These are phyloP conservation scores for Helicolenus hilgendorfi DNA, from an alignment of 2,797 vertebrate genomes.

Conservation along the genomic window DNA sequence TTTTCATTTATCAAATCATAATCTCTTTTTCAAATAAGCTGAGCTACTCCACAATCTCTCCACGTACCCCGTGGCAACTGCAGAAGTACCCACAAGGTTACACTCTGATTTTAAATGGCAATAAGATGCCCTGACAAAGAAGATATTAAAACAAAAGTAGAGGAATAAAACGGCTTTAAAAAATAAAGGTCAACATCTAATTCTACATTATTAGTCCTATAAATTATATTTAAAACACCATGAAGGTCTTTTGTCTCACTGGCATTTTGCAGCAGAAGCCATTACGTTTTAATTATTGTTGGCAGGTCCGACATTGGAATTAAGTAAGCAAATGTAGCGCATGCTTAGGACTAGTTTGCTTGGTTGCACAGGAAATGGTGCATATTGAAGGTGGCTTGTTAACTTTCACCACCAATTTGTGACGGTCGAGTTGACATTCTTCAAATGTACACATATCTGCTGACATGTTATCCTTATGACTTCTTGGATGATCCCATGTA, in stretches of 20 bases:
- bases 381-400: slow-evolving; percentile 5
- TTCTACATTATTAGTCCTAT: background rate
- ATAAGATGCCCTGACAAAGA: background rate
- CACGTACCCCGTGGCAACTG: background rate
- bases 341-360: background rate
- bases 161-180: background rate
- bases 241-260: background rate
- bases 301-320: background rate
- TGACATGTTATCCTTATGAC: background rate
- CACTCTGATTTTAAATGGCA: background rate
- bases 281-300: slow-evolving; percentile 1
- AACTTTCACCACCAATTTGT: background rate
- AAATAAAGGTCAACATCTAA: background rate
- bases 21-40: background rate
- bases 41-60: background rate
- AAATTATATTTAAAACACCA: background rate
- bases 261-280: background rate
- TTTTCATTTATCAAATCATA: background rate
- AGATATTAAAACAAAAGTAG: background rate
- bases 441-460: slow-evolving; percentile 7
- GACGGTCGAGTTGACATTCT: background rate
- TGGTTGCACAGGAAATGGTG: slow-evolving; percentile 13
- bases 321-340: background rate
- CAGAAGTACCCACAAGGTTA: background rate
- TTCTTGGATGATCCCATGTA: background rate